A percentile compares a stretch with the other conserved stretches of the same genome.
Conservation (phyloP, 2,888 invertebrate genomes). For the Sesia apiformis region DNA sequence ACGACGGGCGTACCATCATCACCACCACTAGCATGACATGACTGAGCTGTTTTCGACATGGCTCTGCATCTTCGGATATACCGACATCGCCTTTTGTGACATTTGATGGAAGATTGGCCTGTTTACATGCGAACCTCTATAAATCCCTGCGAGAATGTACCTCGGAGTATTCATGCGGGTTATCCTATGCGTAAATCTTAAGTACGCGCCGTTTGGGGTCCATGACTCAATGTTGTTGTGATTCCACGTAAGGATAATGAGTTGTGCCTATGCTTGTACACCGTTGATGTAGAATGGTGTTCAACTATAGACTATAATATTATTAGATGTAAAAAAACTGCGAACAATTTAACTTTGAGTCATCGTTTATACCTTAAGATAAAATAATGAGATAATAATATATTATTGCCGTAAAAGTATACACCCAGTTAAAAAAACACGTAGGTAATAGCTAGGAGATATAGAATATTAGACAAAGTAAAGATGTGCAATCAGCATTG, state of each 20-base stretch:
- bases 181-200: constrained; percentile 52
- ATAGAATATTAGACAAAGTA: no score
- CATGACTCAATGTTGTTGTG: constrained; percentile 25
- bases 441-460: no score
- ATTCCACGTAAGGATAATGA: not conserved
- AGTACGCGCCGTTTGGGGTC: constrained; percentile 31
- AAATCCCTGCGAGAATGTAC: constrained; percentile 25
- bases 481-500: not conserved
- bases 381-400: no score
- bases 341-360: no score
- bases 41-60: constrained; percentile 33
- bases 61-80: constrained; percentile 37
- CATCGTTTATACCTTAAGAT: no score
- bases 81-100: constrained; percentile 51
- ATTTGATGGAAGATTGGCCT: constrained; percentile 62
- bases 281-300: no score
- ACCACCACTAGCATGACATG: constrained; percentile 35
- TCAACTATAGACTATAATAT: no score
- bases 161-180: constrained; percentile 33
- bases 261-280: not conserved
- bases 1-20: constrained; percentile 25
- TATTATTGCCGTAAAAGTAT: no score
- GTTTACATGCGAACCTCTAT: constrained; percentile 41
- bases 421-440: no score
- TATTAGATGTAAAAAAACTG: no score